A percentile compares a stretch with the other conserved stretches of the same genome.
Evolutionary conservation across 2,797 vertebrate species (phyloP).

Genomic region (Pantherophis vulpinus): DNA sequence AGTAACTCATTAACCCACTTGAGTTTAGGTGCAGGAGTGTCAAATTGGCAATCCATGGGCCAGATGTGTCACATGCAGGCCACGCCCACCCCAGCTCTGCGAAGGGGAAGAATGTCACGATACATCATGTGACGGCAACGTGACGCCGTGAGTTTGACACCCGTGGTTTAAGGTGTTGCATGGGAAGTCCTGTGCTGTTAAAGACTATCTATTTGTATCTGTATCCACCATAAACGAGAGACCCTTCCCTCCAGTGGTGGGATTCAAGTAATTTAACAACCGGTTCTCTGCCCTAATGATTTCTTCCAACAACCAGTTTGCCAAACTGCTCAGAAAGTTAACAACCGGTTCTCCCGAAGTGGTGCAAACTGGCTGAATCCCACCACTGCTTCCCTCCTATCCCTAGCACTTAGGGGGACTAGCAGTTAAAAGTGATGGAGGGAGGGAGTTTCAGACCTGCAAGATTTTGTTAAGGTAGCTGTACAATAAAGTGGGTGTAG

Average conservation of each 20-base stretch:
- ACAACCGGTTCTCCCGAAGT: too few relatives aligned
- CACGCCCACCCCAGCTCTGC: too few relatives aligned
- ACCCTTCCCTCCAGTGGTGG: not conserved
- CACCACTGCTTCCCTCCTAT: not conserved
- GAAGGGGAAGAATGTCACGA: too few relatives aligned
- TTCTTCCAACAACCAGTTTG: too few relatives aligned
- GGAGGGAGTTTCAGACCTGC: not conserved
- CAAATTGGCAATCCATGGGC: fast-evolving
- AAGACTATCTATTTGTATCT: not conserved
- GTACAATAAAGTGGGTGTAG: not conserved
- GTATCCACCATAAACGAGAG: not conserved
- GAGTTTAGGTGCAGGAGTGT: not conserved
- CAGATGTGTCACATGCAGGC: too few relatives aligned
- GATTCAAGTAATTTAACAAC: too few relatives aligned
- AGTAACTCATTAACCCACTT: not conserved
- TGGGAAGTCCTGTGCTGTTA: not conserved
- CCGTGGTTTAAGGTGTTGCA: not conserved
- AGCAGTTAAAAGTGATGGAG: not conserved
- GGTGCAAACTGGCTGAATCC: too few relatives aligned
- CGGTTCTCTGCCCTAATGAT: too few relatives aligned
- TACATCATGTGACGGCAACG: too few relatives aligned
- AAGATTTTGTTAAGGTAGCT: not conserved
- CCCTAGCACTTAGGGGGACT: not conserved
- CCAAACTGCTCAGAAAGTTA: too few relatives aligned
- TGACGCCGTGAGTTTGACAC: too few relatives aligned